Percentiles rank a stretch among this genome's conserved stretches.
phyloP scores from a whole-genome alignment of 1,140 invertebrate species.

The Subanguina moxae region DNA sequence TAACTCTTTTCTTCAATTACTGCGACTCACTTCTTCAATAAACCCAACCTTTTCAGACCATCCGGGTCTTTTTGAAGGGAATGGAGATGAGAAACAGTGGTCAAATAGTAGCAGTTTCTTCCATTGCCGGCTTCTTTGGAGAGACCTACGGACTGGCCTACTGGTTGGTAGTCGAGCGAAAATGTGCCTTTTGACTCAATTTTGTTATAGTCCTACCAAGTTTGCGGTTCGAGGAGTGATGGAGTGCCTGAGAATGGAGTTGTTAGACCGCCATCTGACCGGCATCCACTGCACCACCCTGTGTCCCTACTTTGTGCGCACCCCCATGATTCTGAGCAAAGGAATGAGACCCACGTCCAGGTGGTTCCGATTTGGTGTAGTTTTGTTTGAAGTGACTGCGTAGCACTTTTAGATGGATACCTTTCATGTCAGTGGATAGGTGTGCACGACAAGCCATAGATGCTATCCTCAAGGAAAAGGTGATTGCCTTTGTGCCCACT shows the following conservation, averaged over 20 bases:
- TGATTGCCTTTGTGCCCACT: slow-evolving; percentile 51
- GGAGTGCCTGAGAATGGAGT: slow-evolving; percentile 58
- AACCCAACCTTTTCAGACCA: slow-evolving; percentile 52
- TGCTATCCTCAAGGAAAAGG: slow-evolving; percentile 56
- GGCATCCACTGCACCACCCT: slow-evolving; percentile 53
- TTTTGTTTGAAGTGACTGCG: neutral
- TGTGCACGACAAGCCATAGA: slow-evolving; percentile 50
- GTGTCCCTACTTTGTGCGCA: slow-evolving; percentile 56
- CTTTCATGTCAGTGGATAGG: slow-evolving; percentile 55
- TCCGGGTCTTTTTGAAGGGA: slow-evolving; percentile 49
- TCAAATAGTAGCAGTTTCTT: slow-evolving; percentile 57
- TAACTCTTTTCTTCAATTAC: too few species aligned
- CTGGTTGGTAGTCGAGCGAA: slow-evolving; percentile 18
- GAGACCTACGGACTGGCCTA: slow-evolving; percentile 58
- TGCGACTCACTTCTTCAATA: too few species aligned
- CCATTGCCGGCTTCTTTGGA: slow-evolving; percentile 55
- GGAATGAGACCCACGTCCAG: slow-evolving; percentile 56
- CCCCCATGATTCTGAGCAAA: slow-evolving; percentile 55
- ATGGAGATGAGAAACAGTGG: slow-evolving; percentile 51
- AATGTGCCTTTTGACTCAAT: neutral
- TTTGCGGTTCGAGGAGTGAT: slow-evolving; percentile 59
- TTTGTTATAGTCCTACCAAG: slow-evolving; percentile 52
- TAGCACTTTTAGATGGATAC: slow-evolving; percentile 47
- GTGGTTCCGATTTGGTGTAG: slow-evolving; percentile 4
- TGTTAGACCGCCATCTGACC: slow-evolving; percentile 49